Evolutionary conservation across 2,888 invertebrate species (phyloP).

Genomic region (Drosophila acutilabella): DNA sequence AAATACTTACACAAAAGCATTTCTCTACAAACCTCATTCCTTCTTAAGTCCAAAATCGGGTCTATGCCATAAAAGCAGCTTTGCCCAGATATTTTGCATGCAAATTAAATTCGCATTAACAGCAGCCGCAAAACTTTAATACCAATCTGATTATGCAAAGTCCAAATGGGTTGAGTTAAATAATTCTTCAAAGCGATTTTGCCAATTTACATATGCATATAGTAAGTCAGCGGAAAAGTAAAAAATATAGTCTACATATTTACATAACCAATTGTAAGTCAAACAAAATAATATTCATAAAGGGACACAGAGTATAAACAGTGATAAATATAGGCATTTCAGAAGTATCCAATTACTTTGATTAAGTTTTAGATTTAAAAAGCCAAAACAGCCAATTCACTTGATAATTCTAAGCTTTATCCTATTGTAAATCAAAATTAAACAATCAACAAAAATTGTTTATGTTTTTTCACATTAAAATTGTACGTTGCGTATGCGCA

Average conservation of each 20-base stretch:
- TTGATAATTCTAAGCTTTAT: not conserved
- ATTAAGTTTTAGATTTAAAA: not conserved
- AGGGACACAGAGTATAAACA: too few species aligned
- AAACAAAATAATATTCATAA: not conserved
- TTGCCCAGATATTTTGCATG: conserved; percentile 60
- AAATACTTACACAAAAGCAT: conserved; percentile 28
- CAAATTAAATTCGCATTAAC: conserved; percentile 73
- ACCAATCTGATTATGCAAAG: conserved; percentile 63
- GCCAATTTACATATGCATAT: conserved; percentile 65
- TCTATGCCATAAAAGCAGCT: conserved; percentile 42
- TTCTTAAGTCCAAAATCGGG: conserved; percentile 12
- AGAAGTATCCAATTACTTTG: not conserved
- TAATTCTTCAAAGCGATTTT: conserved; percentile 47
- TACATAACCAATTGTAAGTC: conserved; percentile 22
- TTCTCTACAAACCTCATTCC: not conserved
- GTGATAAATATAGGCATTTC: too few species aligned
- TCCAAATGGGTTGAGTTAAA: conserved; percentile 55
- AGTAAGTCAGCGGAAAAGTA: not conserved
- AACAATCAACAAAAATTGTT: not conserved
- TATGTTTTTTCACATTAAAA: not conserved
- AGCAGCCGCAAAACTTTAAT: conserved; percentile 60
- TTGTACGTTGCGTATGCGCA: conserved; percentile 51
- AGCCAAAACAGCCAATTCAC: too few species aligned
- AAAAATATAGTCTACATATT: conserved; percentile 19
- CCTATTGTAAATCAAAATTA: not conserved